phyloP scores from a whole-genome alignment of 2,888 invertebrate genomes.

The Agonopterix subpropinquella region DNA sequence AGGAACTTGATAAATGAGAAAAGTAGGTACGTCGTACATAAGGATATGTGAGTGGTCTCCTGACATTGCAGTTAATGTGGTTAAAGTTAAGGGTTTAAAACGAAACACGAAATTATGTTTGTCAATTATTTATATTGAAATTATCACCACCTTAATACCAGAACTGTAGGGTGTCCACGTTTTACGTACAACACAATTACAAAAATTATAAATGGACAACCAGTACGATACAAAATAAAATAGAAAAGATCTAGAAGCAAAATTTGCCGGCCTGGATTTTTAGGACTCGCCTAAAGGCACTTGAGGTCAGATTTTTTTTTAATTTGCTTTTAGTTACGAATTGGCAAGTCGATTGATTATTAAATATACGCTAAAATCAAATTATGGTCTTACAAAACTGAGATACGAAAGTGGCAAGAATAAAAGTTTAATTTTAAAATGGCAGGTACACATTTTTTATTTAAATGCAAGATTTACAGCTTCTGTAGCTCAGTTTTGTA shows the following conservation, averaged over 20 bases:
- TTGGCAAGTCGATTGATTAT: constrained; percentile 41
- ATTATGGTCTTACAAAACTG: constrained; percentile 8
- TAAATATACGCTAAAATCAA: constrained; percentile 7
- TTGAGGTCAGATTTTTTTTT: constrained; percentile 46
- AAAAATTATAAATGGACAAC: constrained; percentile 45
- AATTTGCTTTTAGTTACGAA: constrained; percentile 49
- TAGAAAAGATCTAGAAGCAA: constrained; percentile 14
- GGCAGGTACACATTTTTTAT: background rate
- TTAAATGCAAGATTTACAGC: background rate
- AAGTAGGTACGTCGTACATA: no score
- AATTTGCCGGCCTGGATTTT: constrained; percentile 46
- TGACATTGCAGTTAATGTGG: no score
- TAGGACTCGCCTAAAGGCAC: constrained; percentile 68
- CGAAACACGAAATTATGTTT: constrained; percentile 26
- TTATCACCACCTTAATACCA: constrained; percentile 69
- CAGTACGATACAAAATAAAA: constrained; percentile 19
- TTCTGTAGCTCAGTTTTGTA: no score
- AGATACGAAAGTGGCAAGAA: no score
- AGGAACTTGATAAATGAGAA: no score
- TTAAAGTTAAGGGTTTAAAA: no score
- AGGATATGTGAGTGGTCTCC: no score
- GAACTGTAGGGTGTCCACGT: constrained; percentile 70
- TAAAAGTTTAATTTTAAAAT: background rate
- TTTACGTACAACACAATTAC: constrained; percentile 69
- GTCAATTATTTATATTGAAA: constrained; percentile 69